A percentile compares a stretch with the other conserved stretches of the same genome.
These are phyloP conservation scores for Elgaria multicarinata DNA, from an alignment of 2,113 vertebrate species.

Conservation along the genomic window DNA sequence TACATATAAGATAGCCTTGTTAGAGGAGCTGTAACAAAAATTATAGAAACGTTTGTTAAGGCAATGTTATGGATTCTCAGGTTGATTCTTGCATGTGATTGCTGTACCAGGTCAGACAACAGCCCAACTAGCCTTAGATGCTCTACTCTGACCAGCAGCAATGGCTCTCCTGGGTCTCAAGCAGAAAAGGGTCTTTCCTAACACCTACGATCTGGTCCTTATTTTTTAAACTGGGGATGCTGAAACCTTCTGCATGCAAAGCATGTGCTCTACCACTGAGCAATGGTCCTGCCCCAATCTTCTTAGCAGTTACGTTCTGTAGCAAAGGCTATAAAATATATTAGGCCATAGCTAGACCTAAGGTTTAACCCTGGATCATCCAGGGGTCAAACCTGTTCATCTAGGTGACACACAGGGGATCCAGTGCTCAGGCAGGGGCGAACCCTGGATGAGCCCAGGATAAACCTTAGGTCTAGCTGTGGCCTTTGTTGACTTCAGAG, in stretches of 20 bases:
- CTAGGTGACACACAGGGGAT: too few relatives aligned
- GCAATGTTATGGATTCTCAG: not conserved
- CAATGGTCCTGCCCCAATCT: not conserved
- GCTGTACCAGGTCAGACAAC: not conserved
- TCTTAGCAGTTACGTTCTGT: not conserved
- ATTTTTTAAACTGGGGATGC: not conserved
- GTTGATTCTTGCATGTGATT: not conserved
- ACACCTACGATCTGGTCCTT: too few relatives aligned
- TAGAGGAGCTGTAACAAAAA: not conserved
- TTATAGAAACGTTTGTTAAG: not conserved
- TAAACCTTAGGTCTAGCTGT: too few relatives aligned
- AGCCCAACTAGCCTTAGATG: not conserved
- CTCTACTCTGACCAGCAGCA: not conserved
- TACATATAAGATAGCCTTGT: not conserved
- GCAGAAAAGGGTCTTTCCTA: too few relatives aligned
- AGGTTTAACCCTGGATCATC: too few relatives aligned
- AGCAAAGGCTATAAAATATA: not conserved
- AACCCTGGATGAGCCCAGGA: too few relatives aligned
- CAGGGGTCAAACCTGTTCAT: too few relatives aligned
- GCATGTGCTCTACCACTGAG: not conserved
- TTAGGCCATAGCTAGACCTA: too few relatives aligned
- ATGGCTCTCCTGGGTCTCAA: not conserved
- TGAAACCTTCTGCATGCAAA: not conserved
- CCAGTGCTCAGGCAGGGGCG: too few relatives aligned
- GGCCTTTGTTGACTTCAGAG: not conserved